phyloP scores from a whole-genome alignment of 2,888 invertebrate genomes.

The Calliphora vomitoria region DNA sequence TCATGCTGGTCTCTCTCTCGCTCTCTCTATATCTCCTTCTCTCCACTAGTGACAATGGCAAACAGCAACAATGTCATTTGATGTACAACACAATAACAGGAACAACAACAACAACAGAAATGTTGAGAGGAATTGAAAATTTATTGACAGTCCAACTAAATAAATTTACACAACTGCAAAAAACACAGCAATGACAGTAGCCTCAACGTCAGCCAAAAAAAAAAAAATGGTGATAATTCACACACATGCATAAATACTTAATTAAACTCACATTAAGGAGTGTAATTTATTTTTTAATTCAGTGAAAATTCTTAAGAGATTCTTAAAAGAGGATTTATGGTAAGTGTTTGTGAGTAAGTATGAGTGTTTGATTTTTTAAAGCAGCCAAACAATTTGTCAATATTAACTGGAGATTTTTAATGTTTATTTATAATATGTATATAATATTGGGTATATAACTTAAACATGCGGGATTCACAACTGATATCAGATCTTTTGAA shows the following conservation, averaged over 20 bases:
- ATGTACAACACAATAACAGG: slow-evolving; percentile 1
- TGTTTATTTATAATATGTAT: background rate
- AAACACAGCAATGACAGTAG: background rate
- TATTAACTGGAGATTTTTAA: background rate
- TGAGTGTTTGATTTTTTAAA: too few relatives aligned
- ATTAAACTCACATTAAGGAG: slow-evolving; percentile 42
- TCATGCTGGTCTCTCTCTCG: background rate
- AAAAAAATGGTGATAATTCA: slow-evolving; percentile 16
- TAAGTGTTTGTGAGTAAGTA: background rate
- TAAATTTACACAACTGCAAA: slow-evolving; percentile 59
- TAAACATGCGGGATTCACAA: too few relatives aligned
- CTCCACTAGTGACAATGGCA: background rate
- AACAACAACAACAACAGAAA: background rate
- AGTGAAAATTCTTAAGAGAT: slow-evolving; percentile 7
- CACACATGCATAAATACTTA: slow-evolving; percentile 38
- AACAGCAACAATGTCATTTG: background rate
- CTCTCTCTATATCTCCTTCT: background rate
- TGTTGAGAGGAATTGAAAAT: slow-evolving; percentile 39
- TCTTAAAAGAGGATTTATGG: slow-evolving; percentile 27
- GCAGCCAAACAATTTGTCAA: background rate
- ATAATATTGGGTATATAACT: too few relatives aligned
- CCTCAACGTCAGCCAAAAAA: background rate
- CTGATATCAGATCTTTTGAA: too few relatives aligned
- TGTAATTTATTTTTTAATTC: slow-evolving; percentile 4
- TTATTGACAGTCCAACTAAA: slow-evolving; percentile 63